phyloP scores from a whole-genome alignment of 2,113 vertebrate species.

The Callocephalon fimbriatum region DNA sequence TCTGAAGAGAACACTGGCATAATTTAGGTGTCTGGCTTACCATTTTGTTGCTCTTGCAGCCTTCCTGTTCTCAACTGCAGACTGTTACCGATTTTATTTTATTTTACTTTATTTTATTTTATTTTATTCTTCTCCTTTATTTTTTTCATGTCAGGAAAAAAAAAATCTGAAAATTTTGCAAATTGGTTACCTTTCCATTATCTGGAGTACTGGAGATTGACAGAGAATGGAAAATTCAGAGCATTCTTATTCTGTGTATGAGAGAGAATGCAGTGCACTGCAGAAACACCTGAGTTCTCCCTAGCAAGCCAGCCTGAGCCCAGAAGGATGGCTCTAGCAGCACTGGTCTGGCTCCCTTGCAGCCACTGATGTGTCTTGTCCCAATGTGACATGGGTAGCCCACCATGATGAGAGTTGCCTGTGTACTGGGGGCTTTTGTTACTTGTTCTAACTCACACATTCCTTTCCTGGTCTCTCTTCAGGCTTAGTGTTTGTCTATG shows the following conservation, averaged over 20 bases:
- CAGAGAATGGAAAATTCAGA: background rate
- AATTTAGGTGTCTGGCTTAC: background rate
- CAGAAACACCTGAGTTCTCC: rapidly evolving
- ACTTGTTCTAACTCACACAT: background rate
- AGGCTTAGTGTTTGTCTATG: background rate
- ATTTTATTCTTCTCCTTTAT: rapidly evolving
- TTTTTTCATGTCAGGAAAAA: background rate
- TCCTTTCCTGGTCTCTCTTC: background rate
- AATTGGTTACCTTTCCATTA: background rate
- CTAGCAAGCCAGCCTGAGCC: background rate
- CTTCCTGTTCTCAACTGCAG: background rate
- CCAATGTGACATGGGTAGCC: rapidly evolving
- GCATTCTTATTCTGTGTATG: background rate
- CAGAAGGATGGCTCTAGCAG: background rate
- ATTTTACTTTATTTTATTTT: rapidly evolving
- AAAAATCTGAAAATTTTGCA: background rate
- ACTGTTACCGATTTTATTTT: background rate
- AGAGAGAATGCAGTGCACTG: background rate
- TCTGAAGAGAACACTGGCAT: background rate
- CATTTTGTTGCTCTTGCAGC: background rate
- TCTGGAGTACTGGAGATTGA: background rate
- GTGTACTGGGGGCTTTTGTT: rapidly evolving
- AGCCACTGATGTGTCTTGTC: background rate
- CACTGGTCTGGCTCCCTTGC: rapidly evolving
- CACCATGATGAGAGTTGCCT: rapidly evolving